These are phyloP conservation scores for Chrysolina oricalcia DNA, from an alignment of 2,888 invertebrate genomes.

Conservation along the genomic window DNA sequence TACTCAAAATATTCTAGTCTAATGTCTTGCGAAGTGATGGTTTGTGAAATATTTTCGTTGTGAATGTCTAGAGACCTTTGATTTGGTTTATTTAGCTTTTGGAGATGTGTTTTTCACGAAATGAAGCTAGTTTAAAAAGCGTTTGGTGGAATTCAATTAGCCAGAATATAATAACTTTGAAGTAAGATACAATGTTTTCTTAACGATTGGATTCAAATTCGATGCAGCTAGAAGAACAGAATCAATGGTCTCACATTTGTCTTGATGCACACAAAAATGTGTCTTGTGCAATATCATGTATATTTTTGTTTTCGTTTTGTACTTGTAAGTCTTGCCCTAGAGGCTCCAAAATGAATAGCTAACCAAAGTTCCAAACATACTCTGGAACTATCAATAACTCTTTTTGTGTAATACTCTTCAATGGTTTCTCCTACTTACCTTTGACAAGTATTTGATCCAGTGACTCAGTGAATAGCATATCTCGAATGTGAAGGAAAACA, in stretches of 20 bases:
- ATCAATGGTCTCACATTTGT: conserved; percentile 25
- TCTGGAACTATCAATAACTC: not conserved
- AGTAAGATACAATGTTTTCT: not conserved
- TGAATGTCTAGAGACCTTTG: conserved; percentile 37
- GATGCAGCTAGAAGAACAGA: not conserved
- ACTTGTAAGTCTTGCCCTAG: conserved; percentile 17
- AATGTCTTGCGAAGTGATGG: conserved; percentile 48
- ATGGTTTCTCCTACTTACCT: not conserved
- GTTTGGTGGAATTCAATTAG: too few relatives aligned
- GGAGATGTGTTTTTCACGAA: not conserved
- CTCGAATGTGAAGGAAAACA: conserved; percentile 1
- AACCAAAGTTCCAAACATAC: conserved; percentile 8
- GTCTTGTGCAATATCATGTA: conserved; percentile 52
- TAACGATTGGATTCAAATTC: not conserved
- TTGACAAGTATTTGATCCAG: not conserved
- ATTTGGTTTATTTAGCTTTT: not conserved
- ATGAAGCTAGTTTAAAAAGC: too few relatives aligned
- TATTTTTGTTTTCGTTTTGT: conserved; percentile 22
- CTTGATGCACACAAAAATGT: conserved; percentile 44
- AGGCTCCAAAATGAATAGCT: not conserved
- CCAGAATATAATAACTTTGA: not conserved
- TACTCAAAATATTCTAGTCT: conserved; percentile 61
- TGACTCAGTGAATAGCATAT: not conserved
- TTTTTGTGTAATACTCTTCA: not conserved
- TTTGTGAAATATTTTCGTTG: conserved; percentile 44